Evolutionary conservation across 2,888 invertebrate genomes (phyloP).

Genomic region (Xylocampa areola): DNA sequence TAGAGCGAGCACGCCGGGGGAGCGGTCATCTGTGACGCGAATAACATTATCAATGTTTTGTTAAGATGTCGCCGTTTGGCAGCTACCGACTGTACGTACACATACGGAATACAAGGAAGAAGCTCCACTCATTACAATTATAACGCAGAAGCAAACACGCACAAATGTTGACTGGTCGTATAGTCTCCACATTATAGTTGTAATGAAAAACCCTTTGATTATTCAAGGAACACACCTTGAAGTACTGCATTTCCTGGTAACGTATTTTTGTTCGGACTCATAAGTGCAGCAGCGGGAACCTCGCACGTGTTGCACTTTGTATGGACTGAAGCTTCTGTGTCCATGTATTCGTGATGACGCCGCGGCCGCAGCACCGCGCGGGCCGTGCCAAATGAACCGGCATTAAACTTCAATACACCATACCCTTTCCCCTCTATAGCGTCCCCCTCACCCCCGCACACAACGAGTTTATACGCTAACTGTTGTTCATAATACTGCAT

Average conservation of each 20-base stretch:
- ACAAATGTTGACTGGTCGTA: too few relatives aligned
- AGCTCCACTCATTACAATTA: not conserved
- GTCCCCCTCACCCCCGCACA: conserved; percentile 14
- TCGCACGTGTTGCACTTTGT: not conserved
- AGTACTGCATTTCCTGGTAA: not conserved
- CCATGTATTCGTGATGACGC: not conserved
- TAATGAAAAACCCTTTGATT: too few relatives aligned
- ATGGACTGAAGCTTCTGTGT: conserved; percentile 18
- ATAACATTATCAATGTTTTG: conserved; percentile 62
- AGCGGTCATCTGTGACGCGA: conserved; percentile 43
- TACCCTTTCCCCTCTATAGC: conserved; percentile 7
- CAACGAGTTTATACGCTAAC: conserved; percentile 5
- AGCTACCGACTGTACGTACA: conserved; percentile 22
- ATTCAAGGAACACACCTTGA: too few relatives aligned
- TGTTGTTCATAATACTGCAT: conserved; percentile 21
- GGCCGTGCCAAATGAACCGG: conserved; percentile 69
- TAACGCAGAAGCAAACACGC: too few relatives aligned
- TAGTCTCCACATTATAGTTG: too few relatives aligned
- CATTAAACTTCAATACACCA: conserved; percentile 66
- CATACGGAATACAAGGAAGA: not conserved
- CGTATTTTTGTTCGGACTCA: too few relatives aligned
- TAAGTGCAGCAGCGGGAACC: too few relatives aligned
- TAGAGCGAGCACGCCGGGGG: too few relatives aligned
- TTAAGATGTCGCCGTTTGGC: conserved; percentile 63
- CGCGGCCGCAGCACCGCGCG: conserved; percentile 23